Conservation (phyloP, 2,797 vertebrate genomes). For the Microhierax caerulescens region DNA sequence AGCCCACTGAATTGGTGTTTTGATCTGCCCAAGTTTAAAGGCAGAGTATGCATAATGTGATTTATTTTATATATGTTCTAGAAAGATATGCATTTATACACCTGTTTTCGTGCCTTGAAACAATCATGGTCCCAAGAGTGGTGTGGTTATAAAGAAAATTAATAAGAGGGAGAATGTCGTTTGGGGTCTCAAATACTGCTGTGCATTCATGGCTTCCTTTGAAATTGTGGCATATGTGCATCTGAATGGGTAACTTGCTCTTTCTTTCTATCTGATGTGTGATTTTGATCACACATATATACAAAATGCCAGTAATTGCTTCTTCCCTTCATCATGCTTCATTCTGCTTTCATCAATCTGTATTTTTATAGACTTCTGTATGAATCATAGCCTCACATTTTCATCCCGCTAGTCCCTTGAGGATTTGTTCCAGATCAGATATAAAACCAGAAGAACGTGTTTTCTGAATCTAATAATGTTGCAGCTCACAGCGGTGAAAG, state of each 20-base stretch:
- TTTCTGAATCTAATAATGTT: slow-evolving; percentile 17
- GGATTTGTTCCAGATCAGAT: slow-evolving; percentile 21
- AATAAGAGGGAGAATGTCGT: background rate
- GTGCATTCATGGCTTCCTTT: background rate
- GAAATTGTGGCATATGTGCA: background rate
- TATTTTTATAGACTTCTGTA: background rate
- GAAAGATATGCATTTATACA: background rate
- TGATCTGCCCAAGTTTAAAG: background rate
- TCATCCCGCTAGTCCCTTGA: background rate
- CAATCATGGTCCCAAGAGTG: background rate
- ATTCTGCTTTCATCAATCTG: background rate
- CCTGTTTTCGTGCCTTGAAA: slow-evolving; percentile 18
- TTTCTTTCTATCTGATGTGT: background rate
- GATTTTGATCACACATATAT: background rate
- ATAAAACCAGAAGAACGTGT: background rate
- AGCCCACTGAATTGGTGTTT: background rate
- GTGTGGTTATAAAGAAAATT: background rate
- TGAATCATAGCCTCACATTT: background rate
- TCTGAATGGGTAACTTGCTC: background rate
- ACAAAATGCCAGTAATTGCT: background rate
- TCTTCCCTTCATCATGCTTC: background rate
- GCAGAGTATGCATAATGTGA: background rate
- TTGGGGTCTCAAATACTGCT: background rate
- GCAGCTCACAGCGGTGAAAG: background rate
- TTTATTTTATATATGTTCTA: background rate